These are phyloP conservation scores for Chrosomus eos DNA, from an alignment of 2,797 vertebrate genomes.

Conservation along the genomic window DNA sequence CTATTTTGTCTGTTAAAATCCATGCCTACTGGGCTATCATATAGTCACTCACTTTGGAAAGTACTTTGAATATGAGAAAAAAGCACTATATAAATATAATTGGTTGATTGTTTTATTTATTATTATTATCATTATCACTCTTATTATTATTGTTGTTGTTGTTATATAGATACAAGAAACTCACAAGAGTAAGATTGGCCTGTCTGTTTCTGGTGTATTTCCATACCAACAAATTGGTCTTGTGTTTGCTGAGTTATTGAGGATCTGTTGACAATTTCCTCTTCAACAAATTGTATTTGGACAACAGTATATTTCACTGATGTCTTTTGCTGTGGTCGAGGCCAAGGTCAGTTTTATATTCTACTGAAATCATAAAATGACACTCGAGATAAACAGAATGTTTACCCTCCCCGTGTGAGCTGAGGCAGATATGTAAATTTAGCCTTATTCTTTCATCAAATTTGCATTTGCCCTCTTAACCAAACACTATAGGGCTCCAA, in stretches of 20 bases:
- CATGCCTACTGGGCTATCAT: background rate
- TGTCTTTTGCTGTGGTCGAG: conserved; percentile 87
- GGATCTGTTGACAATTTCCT: conserved; percentile 89
- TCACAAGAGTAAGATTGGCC: conserved; percentile 45
- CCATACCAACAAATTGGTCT: conserved; percentile 61
- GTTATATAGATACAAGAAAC: conserved; percentile 46
- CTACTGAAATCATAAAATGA: conserved; percentile 98
- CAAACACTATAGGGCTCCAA: conserved; percentile 99
- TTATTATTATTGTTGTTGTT: background rate
- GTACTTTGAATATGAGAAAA: background rate
- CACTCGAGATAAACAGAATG: conserved; percentile 99
- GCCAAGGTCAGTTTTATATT: conserved; percentile 99
- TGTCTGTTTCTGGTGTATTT: conserved; percentile 63
- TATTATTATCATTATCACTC: background rate
- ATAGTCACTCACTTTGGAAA: background rate
- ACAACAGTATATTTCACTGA: conserved; percentile 92
- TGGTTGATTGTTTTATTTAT: background rate
- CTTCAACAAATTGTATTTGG: conserved; percentile 90
- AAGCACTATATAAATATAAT: background rate
- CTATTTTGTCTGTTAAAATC: background rate
- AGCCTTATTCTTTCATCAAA: conserved; percentile 99
- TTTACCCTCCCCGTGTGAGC: conserved; percentile 99
- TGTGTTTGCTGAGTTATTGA: conserved; percentile 81
- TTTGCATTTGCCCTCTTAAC: conserved; percentile 99
- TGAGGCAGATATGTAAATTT: conserved; percentile 99